Conservation (phyloP, 2,888 invertebrate genomes). For the Horisme vitalbata region DNA sequence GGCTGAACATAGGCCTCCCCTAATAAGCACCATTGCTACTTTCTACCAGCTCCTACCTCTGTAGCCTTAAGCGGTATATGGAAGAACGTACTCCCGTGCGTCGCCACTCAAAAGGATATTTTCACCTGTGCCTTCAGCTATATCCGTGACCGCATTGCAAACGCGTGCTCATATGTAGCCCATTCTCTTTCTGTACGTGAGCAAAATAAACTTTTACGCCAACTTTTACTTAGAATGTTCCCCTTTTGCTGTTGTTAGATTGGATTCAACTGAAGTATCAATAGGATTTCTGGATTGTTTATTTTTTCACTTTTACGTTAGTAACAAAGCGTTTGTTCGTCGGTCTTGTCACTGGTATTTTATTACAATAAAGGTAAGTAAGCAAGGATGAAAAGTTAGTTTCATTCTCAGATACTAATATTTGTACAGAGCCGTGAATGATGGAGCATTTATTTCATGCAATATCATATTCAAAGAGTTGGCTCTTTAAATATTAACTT, state of each 20-base stretch:
- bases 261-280: conserved; percentile 13
- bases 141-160: conserved; percentile 71
- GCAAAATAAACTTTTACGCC: conserved; percentile 55
- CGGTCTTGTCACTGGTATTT: too few relatives aligned
- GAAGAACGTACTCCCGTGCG: conserved; percentile 33
- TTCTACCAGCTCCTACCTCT: too few relatives aligned
- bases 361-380: too few relatives aligned
- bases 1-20: too few relatives aligned
- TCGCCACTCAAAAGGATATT: conserved; percentile 51
- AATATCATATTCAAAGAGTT: background rate
- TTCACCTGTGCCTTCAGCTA: conserved; percentile 58
- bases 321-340: too few relatives aligned
- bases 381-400: too few relatives aligned
- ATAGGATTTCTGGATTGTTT: background rate
- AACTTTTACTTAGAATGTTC: conserved; percentile 57
- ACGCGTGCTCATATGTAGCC: conserved; percentile 69
- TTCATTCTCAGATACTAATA: too few relatives aligned
- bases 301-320: background rate
- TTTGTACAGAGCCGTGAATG: background rate
- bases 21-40: too few relatives aligned
- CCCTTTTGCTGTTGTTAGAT: conserved; percentile 14
- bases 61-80: too few relatives aligned
- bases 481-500: conserved; percentile 4
- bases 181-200: conserved; percentile 62
- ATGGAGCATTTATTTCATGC: conserved; percentile 2